Evolutionary conservation across 1,140 invertebrate genomes (phyloP).

Genomic region (Periplaneta americana): DNA sequence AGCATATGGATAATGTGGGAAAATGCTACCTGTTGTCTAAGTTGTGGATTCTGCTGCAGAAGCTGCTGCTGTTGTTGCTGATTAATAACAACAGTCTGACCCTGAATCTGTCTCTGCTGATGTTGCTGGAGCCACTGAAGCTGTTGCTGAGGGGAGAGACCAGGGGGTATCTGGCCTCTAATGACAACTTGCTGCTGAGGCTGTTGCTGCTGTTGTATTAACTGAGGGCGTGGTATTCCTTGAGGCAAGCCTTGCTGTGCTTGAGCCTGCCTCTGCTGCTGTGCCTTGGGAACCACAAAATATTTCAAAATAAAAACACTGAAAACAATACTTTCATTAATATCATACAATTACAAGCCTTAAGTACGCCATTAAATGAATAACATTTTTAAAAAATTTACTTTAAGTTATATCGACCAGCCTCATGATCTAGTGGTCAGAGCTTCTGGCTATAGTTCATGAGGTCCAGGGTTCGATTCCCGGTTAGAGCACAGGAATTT

Average conservation of each 20-base stretch:
- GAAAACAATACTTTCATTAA: too few relatives aligned
- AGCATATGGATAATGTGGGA: too few relatives aligned
- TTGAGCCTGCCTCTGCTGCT: constrained; percentile 18
- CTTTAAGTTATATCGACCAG: too few relatives aligned
- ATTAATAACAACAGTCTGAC: constrained; percentile 17
- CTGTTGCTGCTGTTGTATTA: background rate
- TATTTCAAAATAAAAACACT: background rate
- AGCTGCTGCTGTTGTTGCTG: constrained; percentile 3
- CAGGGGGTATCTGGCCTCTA: constrained; percentile 51
- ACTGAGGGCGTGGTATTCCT: background rate
- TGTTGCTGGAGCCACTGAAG: constrained; percentile 55
- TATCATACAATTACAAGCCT: too few relatives aligned
- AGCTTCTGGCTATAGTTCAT: too few relatives aligned
- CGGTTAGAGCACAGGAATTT: too few relatives aligned
- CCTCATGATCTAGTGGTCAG: too few relatives aligned
- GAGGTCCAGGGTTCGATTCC: too few relatives aligned
- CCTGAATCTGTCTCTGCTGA: constrained; percentile 9
- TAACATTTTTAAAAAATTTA: too few relatives aligned
- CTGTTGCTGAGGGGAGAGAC: constrained; percentile 56
- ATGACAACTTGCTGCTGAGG: constrained; percentile 15
- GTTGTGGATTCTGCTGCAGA: constrained; percentile 29
- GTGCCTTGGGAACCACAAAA: background rate
- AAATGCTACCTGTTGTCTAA: constrained; percentile 26
- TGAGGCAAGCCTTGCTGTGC: background rate
- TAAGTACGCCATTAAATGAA: too few relatives aligned